These are phyloP conservation scores for Hermatobates lingyangjiaoensis DNA, from an alignment of 1,140 invertebrate genomes.

Conservation along the genomic window DNA sequence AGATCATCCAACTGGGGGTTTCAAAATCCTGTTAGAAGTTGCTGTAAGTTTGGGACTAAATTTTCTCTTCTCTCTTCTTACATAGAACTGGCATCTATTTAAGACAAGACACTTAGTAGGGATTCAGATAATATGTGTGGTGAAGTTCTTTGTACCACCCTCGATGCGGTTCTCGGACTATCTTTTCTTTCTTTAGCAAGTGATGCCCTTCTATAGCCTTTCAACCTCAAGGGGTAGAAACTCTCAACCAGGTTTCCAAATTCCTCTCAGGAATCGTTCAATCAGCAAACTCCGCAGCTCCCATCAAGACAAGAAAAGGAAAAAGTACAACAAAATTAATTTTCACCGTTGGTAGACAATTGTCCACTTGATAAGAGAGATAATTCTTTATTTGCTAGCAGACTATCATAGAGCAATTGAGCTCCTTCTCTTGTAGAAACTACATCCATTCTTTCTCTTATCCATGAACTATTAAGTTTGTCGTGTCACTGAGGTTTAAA, in stretches of 20 bases:
- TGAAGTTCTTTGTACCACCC: slow-evolving; percentile 36
- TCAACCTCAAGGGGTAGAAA: slow-evolving; percentile 31
- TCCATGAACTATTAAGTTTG: slow-evolving; percentile 35
- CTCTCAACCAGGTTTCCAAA: slow-evolving; percentile 30
- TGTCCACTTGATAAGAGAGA: too few species aligned
- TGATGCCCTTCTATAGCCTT: slow-evolving; percentile 37
- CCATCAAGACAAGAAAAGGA: too few species aligned
- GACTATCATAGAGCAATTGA: slow-evolving; percentile 31
- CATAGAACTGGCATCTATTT: slow-evolving; percentile 33
- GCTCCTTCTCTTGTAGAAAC: slow-evolving; percentile 32
- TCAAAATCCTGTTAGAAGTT: slow-evolving; percentile 39
- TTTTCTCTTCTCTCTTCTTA: slow-evolving; percentile 37
- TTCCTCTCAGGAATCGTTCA: slow-evolving; percentile 34
- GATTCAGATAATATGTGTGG: slow-evolving; percentile 27
- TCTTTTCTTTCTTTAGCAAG: slow-evolving; percentile 38
- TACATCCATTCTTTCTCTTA: slow-evolving; percentile 34
- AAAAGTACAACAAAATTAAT: too few species aligned
- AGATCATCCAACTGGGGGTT: slow-evolving; percentile 22
- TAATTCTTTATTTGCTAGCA: slow-evolving; percentile 34
- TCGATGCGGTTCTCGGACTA: slow-evolving; percentile 32
- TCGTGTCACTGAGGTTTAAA: slow-evolving; percentile 30
- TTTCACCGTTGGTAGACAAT: too few species aligned
- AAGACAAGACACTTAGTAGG: background rate
- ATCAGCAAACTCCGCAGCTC: slow-evolving; percentile 30
- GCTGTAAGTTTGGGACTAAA: slow-evolving; percentile 41